Base-by-base conservation (phyloP, 2,888 invertebrate species). In the Protophormia terraenovae region DNA sequence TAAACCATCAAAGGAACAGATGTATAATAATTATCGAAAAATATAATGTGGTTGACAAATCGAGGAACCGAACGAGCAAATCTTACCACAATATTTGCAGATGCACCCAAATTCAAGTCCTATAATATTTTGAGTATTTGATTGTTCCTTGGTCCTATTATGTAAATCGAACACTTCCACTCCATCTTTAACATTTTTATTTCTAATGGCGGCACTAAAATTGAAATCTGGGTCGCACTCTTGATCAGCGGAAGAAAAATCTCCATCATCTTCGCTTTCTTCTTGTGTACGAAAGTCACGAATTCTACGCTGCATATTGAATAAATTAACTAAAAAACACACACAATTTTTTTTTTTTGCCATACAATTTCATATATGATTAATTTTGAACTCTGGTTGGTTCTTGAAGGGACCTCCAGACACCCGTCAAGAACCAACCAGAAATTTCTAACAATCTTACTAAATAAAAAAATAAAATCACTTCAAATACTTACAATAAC, bases 21-120 rank as follows among this genome's bases (percentile, higher is more conserved):
- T 24, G 78, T 58, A 41, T 55, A 77, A 55, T 77, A 77, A 35
- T 62, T 75, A 19, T 64, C 75, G 24, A 67, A 67, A 29, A n/a
- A 53, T 29, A 73, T 60, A 10, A 24, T 12, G 24, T 73, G 72
- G 16, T 38, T 45, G 16, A 22, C 19, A n/a, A 78, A 78, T 27
- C 67, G 45, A 67, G 60, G 29, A 60, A 45, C 45, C 14, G 58
- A 53, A n/a, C 66, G 58, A 22, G 67, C 76, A 41, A 67, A 60
- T 24, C 77, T 12, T 58, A 69, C 47, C n/a, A 69, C 78, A 58
- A 55, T 47, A 47, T 58, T 66, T 10, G 55, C 77, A 77, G 77
- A 77, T 10, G 58, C 77, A 67, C 77, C 41, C 45, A 67, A 41
- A 55, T 67, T 77, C 3, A 71, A 71, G 14, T 78, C 45, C 50